Conservation (phyloP, 2,797 vertebrate species). For the Novumbra hubbsi region DNA sequence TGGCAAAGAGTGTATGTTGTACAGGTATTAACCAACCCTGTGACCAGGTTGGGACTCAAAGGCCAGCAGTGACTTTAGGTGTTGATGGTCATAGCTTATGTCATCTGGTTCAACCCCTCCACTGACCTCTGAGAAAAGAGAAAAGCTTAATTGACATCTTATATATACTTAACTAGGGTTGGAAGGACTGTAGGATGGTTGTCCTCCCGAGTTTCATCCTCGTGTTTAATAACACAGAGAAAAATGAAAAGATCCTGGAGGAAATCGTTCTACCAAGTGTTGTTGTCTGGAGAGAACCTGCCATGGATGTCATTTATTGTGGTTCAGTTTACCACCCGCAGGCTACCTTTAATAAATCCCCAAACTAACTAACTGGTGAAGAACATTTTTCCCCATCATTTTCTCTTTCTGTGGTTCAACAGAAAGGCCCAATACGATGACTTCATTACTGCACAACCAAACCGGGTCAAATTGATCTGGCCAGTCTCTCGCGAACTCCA, state of each 20-base stretch:
- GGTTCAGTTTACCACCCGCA: conserved; percentile 53
- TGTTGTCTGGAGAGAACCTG: conserved; percentile 63
- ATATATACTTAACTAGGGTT: neutral
- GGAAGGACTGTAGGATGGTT: neutral
- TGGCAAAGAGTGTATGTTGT: neutral
- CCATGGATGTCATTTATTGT: conserved; percentile 63
- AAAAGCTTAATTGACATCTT: conserved; percentile 1
- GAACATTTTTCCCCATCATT: conserved; percentile 58
- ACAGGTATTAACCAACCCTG: neutral
- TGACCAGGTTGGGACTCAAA: neutral
- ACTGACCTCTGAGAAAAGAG: neutral
- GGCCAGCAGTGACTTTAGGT: neutral
- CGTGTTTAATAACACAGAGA: conserved; percentile 72
- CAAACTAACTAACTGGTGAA: conserved; percentile 68
- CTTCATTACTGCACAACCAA: conserved; percentile 63
- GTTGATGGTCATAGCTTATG: neutral
- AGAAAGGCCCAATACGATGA: conserved; percentile 48
- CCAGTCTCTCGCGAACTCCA: conserved; percentile 72
- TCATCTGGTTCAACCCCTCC: neutral
- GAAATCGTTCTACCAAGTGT: conserved; percentile 65
- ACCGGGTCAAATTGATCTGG: conserved; percentile 60
- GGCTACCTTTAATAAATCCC: conserved; percentile 44
- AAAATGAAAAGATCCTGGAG: conserved; percentile 77
- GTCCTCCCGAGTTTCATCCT: conserved; percentile 5
- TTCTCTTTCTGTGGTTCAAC: conserved; percentile 14